A percentile compares a stretch with the other conserved stretches of the same genome.
phyloP scores from a whole-genome alignment of 2,888 invertebrate species.

The Lottia scabra region DNA sequence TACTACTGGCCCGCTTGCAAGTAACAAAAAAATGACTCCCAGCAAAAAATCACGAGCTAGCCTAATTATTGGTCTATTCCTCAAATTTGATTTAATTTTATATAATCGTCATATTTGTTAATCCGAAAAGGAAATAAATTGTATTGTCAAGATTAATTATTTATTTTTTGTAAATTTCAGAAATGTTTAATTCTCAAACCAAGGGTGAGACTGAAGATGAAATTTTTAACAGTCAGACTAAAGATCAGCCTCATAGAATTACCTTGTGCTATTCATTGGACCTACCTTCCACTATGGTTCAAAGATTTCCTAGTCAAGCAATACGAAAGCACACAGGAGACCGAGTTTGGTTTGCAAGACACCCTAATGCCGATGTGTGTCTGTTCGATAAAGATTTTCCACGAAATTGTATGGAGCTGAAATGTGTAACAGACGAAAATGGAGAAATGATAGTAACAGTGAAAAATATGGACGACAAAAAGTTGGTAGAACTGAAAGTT shows the following conservation, averaged over 20 bases:
- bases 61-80: too few relatives aligned
- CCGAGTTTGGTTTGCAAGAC: background rate
- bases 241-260: background rate
- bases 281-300: background rate
- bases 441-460: background rate
- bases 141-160: too few relatives aligned
- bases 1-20: too few relatives aligned
- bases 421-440: background rate
- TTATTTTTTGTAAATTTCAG: background rate
- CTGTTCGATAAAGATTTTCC: background rate
- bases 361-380: background rate
- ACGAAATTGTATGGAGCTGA: background rate
- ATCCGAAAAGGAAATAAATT: too few relatives aligned
- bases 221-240: background rate
- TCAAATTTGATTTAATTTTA: too few relatives aligned
- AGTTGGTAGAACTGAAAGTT: background rate
- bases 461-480: background rate
- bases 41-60: too few relatives aligned
- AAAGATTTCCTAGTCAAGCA: background rate
- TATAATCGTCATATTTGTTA: too few relatives aligned
- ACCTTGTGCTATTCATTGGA: background rate
- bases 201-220: background rate
- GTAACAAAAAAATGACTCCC: too few relatives aligned
- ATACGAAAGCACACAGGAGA: background rate
- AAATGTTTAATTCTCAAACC: background rate